Conservation (phyloP, 2,888 invertebrate genomes). For the Zaprionus obscuricornis region DNA sequence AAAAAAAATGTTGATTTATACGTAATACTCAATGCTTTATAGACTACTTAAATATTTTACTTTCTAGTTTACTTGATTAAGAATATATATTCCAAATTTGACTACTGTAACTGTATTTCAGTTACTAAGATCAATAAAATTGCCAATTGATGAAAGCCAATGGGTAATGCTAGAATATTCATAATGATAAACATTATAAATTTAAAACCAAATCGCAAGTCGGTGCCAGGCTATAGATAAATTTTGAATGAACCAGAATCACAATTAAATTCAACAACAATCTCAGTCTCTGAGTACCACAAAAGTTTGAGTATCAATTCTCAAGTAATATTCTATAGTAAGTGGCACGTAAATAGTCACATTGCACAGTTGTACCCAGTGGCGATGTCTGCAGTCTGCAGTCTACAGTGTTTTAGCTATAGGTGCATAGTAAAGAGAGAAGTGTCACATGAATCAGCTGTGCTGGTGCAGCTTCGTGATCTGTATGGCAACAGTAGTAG, state of each 20-base stretch:
- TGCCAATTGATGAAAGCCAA: too few relatives aligned
- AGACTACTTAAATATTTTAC: too few relatives aligned
- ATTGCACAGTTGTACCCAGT: slow-evolving; percentile 37
- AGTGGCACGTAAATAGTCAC: slow-evolving; percentile 40
- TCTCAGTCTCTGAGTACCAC: too few relatives aligned
- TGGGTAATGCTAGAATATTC: too few relatives aligned
- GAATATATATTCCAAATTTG: too few relatives aligned
- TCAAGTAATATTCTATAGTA: slow-evolving; percentile 27
- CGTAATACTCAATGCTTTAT: too few relatives aligned
- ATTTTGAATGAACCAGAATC: slow-evolving; percentile 28
- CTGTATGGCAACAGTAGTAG: slow-evolving; percentile 22
- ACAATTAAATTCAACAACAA: slow-evolving; percentile 34
- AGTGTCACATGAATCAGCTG: slow-evolving; percentile 38
- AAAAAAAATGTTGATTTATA: too few relatives aligned
- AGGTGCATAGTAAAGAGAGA: slow-evolving; percentile 21
- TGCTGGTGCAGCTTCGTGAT: slow-evolving; percentile 39
- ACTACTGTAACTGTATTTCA: too few relatives aligned
- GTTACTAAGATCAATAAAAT: too few relatives aligned
- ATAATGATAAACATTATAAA: too few relatives aligned
- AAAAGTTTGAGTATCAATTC: slow-evolving; percentile 11
- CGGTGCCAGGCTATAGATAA: slow-evolving; percentile 31
- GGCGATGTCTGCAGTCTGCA: slow-evolving; percentile 43
- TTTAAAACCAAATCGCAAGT: background rate
- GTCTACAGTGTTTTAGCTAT: slow-evolving; percentile 12
- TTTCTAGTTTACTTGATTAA: too few relatives aligned